Conservation (phyloP, 2,888 invertebrate genomes). For the Balanococcus diminutus region DNA sequence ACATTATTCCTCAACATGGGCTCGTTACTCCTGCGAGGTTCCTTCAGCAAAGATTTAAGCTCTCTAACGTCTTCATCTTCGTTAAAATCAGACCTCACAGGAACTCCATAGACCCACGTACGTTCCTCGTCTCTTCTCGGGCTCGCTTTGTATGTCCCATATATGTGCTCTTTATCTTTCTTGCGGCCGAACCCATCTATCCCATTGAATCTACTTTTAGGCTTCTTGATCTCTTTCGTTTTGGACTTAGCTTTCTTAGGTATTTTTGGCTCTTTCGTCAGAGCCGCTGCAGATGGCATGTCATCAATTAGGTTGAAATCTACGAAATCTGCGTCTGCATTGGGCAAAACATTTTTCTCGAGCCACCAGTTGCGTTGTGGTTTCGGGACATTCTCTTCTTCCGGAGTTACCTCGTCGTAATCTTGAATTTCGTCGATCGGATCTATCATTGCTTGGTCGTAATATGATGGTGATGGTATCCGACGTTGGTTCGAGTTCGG, state of each 20-base stretch:
- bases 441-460: constrained; percentile 34
- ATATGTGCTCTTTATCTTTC: constrained; percentile 43
- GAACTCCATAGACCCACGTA: constrained; percentile 60
- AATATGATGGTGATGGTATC: constrained; percentile 26
- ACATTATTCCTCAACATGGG: neutral
- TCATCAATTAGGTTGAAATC: constrained; percentile 19
- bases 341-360: constrained; percentile 26
- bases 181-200: constrained; percentile 49
- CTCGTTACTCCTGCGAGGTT: neutral
- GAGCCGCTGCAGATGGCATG: neutral
- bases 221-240: neutral
- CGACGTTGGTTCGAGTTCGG: too few species aligned
- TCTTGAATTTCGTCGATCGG: constrained; percentile 42
- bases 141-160: neutral
- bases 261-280: neutral
- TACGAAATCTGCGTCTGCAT: constrained; percentile 21
- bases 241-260: neutral
- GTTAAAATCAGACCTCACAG: constrained; percentile 58
- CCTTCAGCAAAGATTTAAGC: constrained; percentile 67
- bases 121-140: constrained; percentile 62
- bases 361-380: constrained; percentile 38
- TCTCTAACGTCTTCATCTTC: constrained; percentile 73
- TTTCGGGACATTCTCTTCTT: constrained; percentile 28
- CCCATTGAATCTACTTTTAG: neutral
- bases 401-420: constrained; percentile 43